These are phyloP conservation scores for Thumatha senex DNA, from an alignment of 2,888 invertebrate genomes.

Conservation along the genomic window DNA sequence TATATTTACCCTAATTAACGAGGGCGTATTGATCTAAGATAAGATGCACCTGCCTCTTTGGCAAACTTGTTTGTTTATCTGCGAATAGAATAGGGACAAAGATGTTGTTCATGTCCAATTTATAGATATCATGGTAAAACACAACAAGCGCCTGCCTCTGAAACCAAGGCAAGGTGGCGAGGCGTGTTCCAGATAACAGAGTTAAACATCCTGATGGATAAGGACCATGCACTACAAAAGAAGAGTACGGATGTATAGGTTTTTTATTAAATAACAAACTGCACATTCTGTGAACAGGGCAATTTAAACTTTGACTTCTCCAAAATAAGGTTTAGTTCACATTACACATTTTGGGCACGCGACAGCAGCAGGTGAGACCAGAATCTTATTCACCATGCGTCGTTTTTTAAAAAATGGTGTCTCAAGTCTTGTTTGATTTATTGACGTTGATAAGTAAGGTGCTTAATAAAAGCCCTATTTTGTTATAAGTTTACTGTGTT, in stretches of 20 bases:
- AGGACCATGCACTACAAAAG: constrained; percentile 61
- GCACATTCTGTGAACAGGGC: constrained; percentile 14
- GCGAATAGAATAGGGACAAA: constrained; percentile 66
- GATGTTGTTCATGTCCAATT: constrained; percentile 68
- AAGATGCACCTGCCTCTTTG: constrained; percentile 69
- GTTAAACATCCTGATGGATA: constrained; percentile 76
- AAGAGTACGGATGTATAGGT: constrained; percentile 61
- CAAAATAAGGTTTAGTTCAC: constrained; percentile 31
- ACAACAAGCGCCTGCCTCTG: constrained; percentile 53
- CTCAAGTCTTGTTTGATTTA: constrained; percentile 50
- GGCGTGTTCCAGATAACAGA: constrained; percentile 79
- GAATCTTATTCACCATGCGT: constrained; percentile 66
- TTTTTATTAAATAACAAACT: constrained; percentile 68
- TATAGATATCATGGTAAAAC: constrained; percentile 63
- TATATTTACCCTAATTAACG: constrained; percentile 69
- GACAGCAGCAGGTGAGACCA: constrained; percentile 80
- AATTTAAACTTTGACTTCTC: constrained; percentile 19
- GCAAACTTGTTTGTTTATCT: constrained; percentile 68
- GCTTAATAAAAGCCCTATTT: constrained; percentile 1
- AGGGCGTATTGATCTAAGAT: constrained; percentile 64
- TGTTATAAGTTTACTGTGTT: constrained; percentile 4
- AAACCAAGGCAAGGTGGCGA: constrained; percentile 67
- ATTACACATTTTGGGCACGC: constrained; percentile 56
- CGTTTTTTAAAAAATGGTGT: constrained; percentile 62
- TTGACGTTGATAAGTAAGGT: constrained; percentile 35